Conservation (phyloP, 2,113 vertebrate species). For the Puntigrus tetrazona region DNA sequence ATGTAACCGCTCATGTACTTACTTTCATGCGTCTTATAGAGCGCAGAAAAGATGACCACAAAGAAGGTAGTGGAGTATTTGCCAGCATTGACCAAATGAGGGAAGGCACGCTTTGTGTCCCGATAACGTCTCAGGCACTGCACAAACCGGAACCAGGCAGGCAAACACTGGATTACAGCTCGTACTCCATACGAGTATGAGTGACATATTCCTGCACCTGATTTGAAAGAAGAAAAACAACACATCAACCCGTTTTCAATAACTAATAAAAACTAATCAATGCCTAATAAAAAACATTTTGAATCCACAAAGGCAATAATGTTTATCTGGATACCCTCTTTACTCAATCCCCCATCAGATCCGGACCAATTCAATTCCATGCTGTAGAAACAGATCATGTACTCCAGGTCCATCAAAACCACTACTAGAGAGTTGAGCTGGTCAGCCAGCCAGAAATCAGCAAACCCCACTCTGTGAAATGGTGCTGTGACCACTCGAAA, state of each 20-base stretch:
- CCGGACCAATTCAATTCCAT: conserved; percentile 89
- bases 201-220: conserved; percentile 76
- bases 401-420: conserved; percentile 96
- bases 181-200: conserved; percentile 94
- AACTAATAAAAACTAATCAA: too few relatives aligned
- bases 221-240: neutral
- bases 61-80: conserved; percentile 99
- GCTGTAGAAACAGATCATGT: conserved; percentile 99
- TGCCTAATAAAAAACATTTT: neutral
- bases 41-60: conserved; percentile 92
- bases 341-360: conserved; percentile 70
- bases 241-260: neutral
- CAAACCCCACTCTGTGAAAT: conserved; percentile 97
- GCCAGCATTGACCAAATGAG: conserved; percentile 95
- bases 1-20: conserved; percentile 53
- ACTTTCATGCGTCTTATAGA: conserved; percentile 94
- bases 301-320: neutral
- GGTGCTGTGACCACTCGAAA: conserved; percentile 97
- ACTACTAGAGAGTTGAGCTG: conserved; percentile 94
- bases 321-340: neutral
- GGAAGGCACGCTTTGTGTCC: conserved; percentile 95
- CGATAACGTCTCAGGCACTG: conserved; percentile 98
- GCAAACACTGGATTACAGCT: conserved; percentile 95
- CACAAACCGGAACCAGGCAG: conserved; percentile 97
- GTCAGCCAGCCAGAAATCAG: conserved; percentile 99